A percentile compares a stretch with the other conserved stretches of the same genome.
Conservation (phyloP, 2,888 invertebrate genomes). For the Spisula subtruncata region DNA sequence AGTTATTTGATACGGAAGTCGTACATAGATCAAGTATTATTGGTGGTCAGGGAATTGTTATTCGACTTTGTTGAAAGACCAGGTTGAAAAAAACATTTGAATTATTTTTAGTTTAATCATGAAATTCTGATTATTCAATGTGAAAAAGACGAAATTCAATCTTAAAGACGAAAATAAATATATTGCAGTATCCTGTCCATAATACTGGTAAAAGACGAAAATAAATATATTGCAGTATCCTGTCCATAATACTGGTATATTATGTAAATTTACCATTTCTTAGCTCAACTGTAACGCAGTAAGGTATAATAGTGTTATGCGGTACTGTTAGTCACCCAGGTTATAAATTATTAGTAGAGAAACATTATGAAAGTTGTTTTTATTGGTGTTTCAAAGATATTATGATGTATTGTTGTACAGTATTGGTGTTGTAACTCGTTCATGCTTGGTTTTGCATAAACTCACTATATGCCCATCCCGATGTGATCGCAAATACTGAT, state of each 20-base stretch:
- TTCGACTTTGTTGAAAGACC: no score
- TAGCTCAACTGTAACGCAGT: not conserved
- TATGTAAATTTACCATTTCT: not conserved
- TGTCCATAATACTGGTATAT: not conserved
- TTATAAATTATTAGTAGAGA: not conserved
- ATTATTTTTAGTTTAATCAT: no score
- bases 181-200: no score
- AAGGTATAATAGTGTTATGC: not conserved
- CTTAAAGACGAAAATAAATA: no score
- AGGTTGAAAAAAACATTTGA: no score
- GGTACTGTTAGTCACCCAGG: not conserved
- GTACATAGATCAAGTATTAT: no score
- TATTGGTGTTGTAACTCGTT: not conserved
- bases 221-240: no score
- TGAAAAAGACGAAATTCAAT: no score
- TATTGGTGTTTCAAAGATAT: not conserved
- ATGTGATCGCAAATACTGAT: not conserved
- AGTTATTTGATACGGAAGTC: no score
- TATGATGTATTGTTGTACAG: not conserved
- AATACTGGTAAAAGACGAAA: no score
- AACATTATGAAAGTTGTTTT: not conserved
- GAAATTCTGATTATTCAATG: no score
- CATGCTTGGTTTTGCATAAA: slow-evolving; percentile 15
- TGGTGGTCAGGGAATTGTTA: no score
- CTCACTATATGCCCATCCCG: not conserved